These are phyloP conservation scores for Melanotaenia parkinsoni DNA, from an alignment of 2,797 vertebrate genomes.

Conservation along the genomic window DNA sequence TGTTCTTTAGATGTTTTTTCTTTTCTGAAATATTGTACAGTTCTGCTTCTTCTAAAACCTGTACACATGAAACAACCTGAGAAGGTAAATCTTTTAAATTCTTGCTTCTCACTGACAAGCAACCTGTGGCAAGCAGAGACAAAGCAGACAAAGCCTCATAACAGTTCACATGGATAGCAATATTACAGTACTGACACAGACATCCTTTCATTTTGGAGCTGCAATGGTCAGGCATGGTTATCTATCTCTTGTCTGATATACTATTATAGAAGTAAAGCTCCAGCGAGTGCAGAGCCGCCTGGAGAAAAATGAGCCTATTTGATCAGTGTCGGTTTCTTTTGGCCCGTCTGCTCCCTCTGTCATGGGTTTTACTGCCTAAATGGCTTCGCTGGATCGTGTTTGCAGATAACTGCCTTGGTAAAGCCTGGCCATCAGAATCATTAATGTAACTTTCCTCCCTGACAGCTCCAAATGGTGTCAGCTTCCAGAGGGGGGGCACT, in stretches of 20 bases:
- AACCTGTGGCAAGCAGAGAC: neutral
- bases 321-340: constrained; percentile 50
- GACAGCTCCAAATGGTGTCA: constrained; percentile 60
- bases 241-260: constrained; percentile 43
- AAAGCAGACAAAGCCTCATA: neutral
- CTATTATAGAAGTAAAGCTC: constrained; percentile 42
- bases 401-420: constrained; percentile 60
- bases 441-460: constrained; percentile 81
- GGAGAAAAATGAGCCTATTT: constrained; percentile 54
- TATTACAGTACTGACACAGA: constrained; percentile 11
- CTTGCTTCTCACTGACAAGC: neutral
- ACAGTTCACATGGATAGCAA: constrained; percentile 13
- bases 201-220: constrained; percentile 32
- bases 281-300: constrained; percentile 24
- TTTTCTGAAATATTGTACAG: neutral
- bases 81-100: neutral
- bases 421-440: constrained; percentile 70
- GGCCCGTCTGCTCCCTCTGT: constrained; percentile 44
- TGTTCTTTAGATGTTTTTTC: neutral
- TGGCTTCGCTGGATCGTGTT: constrained; percentile 60
- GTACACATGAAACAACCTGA: neutral
- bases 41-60: neutral
- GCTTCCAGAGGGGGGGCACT: constrained; percentile 58
- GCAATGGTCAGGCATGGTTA: constrained; percentile 21
- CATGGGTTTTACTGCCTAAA: constrained; percentile 32